Evolutionary conservation across 2,113 vertebrate genomes (phyloP).

Genomic region (Odontophorus gujanensis): DNA sequence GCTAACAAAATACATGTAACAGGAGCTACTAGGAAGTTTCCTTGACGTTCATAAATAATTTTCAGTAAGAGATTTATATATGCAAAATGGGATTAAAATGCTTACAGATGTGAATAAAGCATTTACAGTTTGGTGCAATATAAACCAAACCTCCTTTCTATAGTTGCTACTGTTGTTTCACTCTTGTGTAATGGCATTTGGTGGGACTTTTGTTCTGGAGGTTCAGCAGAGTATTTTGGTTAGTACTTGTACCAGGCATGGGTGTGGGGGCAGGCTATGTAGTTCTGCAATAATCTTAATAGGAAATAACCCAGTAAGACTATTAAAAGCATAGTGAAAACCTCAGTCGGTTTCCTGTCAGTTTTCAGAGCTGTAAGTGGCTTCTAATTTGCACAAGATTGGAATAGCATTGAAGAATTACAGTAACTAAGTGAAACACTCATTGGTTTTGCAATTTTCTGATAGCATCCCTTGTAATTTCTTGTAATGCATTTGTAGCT

Average conservation of each 20-base stretch:
- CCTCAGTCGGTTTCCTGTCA: conserved; percentile 74
- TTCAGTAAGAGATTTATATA: not conserved
- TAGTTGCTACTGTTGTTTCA: not conserved
- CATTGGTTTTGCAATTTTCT: conserved; percentile 82
- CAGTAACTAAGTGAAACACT: conserved; percentile 80
- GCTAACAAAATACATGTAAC: not conserved
- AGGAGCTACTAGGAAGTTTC: not conserved
- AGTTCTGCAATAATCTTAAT: conserved; percentile 60
- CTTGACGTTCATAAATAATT: not conserved
- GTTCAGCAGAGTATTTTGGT: not conserved
- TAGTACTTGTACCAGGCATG: conserved; percentile 7
- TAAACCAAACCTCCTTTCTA: not conserved
- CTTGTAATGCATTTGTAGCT: conserved; percentile 73
- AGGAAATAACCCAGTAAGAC: conserved; percentile 71
- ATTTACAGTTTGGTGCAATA: not conserved
- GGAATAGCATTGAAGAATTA: conserved; percentile 81
- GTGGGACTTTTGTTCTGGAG: not conserved
- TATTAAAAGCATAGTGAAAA: conserved; percentile 79
- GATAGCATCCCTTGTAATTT: conserved; percentile 82
- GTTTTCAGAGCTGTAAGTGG: conserved; percentile 76
- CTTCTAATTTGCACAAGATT: conserved; percentile 81
- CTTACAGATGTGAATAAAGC: not conserved
- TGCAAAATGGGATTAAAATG: not conserved
- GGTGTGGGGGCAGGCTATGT: not conserved
- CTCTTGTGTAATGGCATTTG: not conserved